phyloP scores from a whole-genome alignment of 2,888 invertebrate species.

The Autographa pulchrina region DNA sequence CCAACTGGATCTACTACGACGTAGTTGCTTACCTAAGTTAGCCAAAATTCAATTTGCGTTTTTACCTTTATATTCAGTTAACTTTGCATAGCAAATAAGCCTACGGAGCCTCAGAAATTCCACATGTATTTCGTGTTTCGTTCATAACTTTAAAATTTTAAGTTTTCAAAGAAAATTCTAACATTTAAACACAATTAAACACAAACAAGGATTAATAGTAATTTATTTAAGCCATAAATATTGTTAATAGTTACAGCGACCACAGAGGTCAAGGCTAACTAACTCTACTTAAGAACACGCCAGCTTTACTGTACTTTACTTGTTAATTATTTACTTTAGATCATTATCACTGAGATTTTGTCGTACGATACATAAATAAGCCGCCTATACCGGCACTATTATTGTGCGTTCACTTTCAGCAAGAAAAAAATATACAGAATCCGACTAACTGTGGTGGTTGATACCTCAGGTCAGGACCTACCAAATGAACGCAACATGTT shows the following conservation, averaged over 20 bases:
- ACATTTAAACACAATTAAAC: no score
- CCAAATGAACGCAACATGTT: no score
- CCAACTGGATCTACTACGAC: no score
- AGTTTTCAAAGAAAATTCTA: neutral
- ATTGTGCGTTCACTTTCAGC: neutral
- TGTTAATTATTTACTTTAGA: neutral
- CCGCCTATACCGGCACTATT: neutral
- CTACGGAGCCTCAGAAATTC: no score
- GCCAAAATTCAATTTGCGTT: no score
- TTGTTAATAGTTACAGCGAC: slow-evolving; percentile 18
- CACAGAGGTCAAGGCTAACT: slow-evolving; percentile 33
- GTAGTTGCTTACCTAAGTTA: no score
- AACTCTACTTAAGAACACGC: slow-evolving; percentile 18
- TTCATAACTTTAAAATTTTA: neutral
- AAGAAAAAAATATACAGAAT: neutral
- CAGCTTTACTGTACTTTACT: slow-evolving; percentile 11
- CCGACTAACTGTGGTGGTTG: no score
- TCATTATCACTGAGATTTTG: neutral
- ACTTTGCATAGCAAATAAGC: no score
- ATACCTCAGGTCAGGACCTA: no score
- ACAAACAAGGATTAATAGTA: neutral
- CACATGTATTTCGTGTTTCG: neutral
- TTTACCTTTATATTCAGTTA: no score
- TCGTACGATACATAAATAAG: neutral
- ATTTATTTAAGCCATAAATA: neutral